Evolutionary conservation across 1,140 invertebrate species (phyloP).

Genomic region (Hycleus cichorii): DNA sequence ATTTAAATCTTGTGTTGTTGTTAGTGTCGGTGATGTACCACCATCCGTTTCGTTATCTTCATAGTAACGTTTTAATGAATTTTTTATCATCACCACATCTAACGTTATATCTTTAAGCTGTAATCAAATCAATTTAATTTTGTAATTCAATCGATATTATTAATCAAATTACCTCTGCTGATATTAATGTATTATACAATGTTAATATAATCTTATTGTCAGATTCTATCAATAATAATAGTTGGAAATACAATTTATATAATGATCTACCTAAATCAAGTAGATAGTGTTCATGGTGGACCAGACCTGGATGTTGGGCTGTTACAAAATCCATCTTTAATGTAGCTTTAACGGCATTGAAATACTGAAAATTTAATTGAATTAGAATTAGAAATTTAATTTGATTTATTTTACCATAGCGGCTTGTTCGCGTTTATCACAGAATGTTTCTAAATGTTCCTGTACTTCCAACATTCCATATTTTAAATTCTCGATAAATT

Average conservation of each 20-base stretch:
- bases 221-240: conserved; percentile 82
- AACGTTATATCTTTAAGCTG: conserved; percentile 50
- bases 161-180: conserved; percentile 39
- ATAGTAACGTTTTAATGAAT: conserved; percentile 46
- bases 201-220: conserved; percentile 80
- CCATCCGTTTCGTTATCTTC: conserved; percentile 52
- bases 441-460: conserved; percentile 90
- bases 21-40: conserved; percentile 44
- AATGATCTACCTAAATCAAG: conserved; percentile 73
- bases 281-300: conserved; percentile 53
- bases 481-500: conserved; percentile 68
- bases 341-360: conserved; percentile 58
- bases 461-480: conserved; percentile 90
- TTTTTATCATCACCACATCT: conserved; percentile 48
- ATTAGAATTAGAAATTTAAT: too few species aligned
- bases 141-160: too few species aligned
- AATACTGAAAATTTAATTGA: conserved; percentile 30
- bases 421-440: conserved; percentile 84
- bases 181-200: conserved; percentile 49
- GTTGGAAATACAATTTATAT: conserved; percentile 91
- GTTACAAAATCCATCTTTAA: conserved; percentile 65
- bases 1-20: conserved; percentile 39
- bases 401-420: conserved; percentile 59
- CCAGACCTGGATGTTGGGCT: conserved; percentile 50
- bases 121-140: conserved; percentile 17